Percentiles rank a stretch among this genome's conserved stretches.
Conservation (phyloP, 37 sponge, comb jelly and placozoan species). For the Spongia lamella region DNA sequence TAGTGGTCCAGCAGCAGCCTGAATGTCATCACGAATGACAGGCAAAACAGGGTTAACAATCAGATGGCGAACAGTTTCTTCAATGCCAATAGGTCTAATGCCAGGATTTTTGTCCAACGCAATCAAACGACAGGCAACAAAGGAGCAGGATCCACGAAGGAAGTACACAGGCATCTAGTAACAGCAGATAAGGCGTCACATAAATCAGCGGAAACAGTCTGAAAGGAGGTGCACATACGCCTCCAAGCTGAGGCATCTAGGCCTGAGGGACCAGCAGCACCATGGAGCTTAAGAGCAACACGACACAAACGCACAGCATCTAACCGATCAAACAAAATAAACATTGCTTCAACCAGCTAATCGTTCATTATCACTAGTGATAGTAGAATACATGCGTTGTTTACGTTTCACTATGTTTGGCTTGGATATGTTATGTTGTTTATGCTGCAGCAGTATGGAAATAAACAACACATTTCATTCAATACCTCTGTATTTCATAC, state of each 20-base stretch:
- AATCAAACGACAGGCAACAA: constrained; percentile 14
- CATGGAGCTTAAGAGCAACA: background rate
- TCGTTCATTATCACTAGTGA: too few species aligned
- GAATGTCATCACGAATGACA: constrained; percentile 15
- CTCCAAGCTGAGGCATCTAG: constrained; percentile 16
- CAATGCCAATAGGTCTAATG: constrained; percentile 34
- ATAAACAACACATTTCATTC: too few species aligned
- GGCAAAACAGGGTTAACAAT: constrained; percentile 6
- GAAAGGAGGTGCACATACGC: constrained; percentile 11
- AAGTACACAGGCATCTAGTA: constrained; percentile 16
- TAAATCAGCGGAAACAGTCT: constrained; percentile 10
- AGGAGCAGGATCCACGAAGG: constrained; percentile 12
- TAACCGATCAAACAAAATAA: constrained; percentile 2
- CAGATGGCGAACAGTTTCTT: constrained; percentile 5
- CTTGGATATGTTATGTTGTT: too few species aligned
- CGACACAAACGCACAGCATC: constrained; percentile 11
- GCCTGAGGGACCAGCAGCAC: constrained; percentile 34
- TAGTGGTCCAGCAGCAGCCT: background rate
- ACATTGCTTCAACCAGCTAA: too few species aligned
- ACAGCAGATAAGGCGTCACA: constrained; percentile 16
- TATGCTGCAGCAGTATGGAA: too few species aligned
- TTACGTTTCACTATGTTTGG: too few species aligned
- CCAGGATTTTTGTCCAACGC: constrained; percentile 33
- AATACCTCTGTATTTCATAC: too few species aligned
- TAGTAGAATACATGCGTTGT: too few species aligned